Evolutionary conservation across 53 echinoderm and acorn worm species (phyloP).

Genomic region (Paracentrotus lividus): DNA sequence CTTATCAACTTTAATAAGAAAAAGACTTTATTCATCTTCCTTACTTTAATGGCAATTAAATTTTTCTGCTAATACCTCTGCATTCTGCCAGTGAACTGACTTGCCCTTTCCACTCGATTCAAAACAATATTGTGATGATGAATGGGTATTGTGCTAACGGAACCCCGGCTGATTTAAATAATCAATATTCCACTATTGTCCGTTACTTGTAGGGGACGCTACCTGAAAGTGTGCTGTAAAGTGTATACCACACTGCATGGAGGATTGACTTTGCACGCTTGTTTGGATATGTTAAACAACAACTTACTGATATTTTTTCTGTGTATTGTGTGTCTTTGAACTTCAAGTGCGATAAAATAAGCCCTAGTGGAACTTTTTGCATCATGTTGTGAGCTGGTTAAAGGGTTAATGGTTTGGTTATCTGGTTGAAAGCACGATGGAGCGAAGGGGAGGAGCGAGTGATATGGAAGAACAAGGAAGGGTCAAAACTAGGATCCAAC

Average conservation of each 20-base stretch:
- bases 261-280: constrained; percentile 26
- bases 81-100: constrained; percentile 33
- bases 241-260: neutral
- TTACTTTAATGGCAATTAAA: neutral
- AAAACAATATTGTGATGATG: constrained; percentile 62
- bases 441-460: neutral
- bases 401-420: constrained; percentile 17
- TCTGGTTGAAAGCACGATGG: neutral
- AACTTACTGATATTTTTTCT: neutral
- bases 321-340: constrained; percentile 23
- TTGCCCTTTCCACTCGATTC: neutral
- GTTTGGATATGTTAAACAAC: constrained; percentile 43
- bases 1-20: neutral
- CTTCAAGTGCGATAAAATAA: neutral
- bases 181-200: constrained; percentile 59
- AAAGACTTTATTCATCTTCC: neutral
- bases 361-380: no score
- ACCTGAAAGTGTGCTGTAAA: neutral
- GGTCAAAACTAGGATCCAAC: constrained; percentile 79
- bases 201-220: constrained; percentile 65
- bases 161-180: constrained; percentile 63
- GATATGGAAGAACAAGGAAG: constrained; percentile 57
- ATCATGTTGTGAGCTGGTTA: neutral
- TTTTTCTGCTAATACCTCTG: neutral
- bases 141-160: constrained; percentile 43